Conservation (phyloP, 2,797 vertebrate species). For the Anas bahamensis region DNA sequence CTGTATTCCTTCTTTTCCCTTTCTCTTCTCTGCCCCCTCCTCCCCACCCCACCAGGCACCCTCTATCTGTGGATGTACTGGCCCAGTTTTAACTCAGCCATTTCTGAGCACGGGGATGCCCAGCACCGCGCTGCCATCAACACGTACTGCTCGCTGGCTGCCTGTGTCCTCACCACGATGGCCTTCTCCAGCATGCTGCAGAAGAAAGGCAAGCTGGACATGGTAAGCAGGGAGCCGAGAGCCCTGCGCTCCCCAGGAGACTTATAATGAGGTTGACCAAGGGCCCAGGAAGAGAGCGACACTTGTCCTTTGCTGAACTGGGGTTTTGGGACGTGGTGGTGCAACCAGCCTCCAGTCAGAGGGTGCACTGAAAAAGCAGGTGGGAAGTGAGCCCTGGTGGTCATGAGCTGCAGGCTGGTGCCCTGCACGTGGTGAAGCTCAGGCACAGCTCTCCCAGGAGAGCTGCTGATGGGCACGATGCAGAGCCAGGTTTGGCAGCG, state of each 20-base stretch:
- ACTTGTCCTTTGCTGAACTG: background rate
- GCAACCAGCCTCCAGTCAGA: background rate
- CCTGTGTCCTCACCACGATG: constrained; percentile 88
- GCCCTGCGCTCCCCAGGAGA: fast-evolving
- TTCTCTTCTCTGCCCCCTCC: background rate
- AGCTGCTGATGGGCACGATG: background rate
- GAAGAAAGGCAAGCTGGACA: constrained; percentile 92
- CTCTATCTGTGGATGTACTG: constrained; percentile 98
- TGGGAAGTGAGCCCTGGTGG: background rate
- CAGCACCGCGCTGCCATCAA: constrained; percentile 94
- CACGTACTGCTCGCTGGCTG: constrained; percentile 89
- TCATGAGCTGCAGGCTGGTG: background rate
- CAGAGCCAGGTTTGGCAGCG: background rate
- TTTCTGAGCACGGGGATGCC: constrained; percentile 87
- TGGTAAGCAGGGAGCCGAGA: constrained; percentile 82
- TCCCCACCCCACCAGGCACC: constrained; percentile 81
- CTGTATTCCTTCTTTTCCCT: background rate
- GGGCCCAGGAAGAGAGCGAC: background rate
- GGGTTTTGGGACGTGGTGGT: background rate
- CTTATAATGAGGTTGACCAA: background rate
- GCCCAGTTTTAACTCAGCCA: constrained; percentile 97
- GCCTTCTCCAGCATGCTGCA: constrained; percentile 90
- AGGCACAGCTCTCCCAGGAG: background rate
- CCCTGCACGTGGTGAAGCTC: background rate
- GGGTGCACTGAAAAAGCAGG: background rate